Base-by-base conservation (phyloP, 1,140 invertebrate genomes). In the Megathymus violae region DNA sequence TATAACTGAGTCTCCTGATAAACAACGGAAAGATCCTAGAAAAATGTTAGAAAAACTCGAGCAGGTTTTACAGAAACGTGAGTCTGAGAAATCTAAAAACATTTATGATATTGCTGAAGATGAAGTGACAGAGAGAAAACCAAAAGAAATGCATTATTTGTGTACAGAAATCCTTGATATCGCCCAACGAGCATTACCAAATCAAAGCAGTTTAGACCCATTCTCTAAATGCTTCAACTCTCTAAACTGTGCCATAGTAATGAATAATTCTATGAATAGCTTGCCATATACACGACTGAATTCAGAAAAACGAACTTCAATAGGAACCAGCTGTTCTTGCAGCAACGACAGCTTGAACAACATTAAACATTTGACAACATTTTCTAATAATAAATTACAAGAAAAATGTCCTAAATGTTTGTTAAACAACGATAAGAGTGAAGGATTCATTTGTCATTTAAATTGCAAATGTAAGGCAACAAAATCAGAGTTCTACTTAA, bases 11-110 rank as follows among this genome's bases (percentile, higher is more conserved):
- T 71, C 59, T 16, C 74, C 67, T 11, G 81, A 75, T 54, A 80
- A 67, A 65, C 74, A 76, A 50, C 91, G 91, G 66, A 91, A 86
- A 80, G 88, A 91, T 62, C 88, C 93, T 0, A 93, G 92, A 66
- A 91, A 93, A 65, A 94, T 93, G 93, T 71, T 94, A 0, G 92
- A 93, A 62, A 94, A 94, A 71, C 73, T 94, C 1, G 93, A 94
- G 77, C 91, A 89, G 52, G 93, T 92, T 0, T 78, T 93, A 56
- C 84, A 91, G 16, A 92, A 91, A 69, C 91, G 93, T 41, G 91
- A 92, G 61, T 60, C 74, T 3, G 74, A 80, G 36, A 85, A 71
- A n/a, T 36, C 19, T 41, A 78, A 80, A 60, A 80, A 80, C 43
- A 74, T 80, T 10, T 78, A 80, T 15, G 79, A 85, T 22, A 74